Evolutionary conservation across 2,888 invertebrate species (phyloP).

Genomic region (Brachylomia viminalis): DNA sequence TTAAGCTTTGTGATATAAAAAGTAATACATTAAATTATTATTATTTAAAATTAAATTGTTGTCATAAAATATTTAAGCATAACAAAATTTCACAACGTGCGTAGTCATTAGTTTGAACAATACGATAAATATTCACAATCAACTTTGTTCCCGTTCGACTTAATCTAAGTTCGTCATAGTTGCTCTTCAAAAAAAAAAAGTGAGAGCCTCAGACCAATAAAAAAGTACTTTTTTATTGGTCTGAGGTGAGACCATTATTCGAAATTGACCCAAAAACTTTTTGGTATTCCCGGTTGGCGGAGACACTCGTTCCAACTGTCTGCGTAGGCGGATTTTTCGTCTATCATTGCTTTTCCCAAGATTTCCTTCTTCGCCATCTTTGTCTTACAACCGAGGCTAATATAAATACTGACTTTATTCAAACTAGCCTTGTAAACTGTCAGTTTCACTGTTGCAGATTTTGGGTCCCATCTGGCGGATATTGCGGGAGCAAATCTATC

Average conservation of each 20-base stretch:
- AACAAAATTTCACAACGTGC: conserved; percentile 66
- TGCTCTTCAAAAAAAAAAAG: conserved; percentile 52
- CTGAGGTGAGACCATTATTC: conserved; percentile 80
- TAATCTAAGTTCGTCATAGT: conserved; percentile 64
- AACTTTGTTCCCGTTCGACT: conserved; percentile 39
- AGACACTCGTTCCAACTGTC: conserved; percentile 92
- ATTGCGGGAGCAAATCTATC: conserved; percentile 93
- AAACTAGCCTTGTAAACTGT: conserved; percentile 92
- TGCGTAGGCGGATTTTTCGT: conserved; percentile 90
- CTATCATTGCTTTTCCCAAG: conserved; percentile 92
- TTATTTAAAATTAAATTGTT: conserved; percentile 54
- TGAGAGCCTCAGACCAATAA: too few relatives aligned
- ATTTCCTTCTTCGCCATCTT: conserved; percentile 93
- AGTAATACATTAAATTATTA: conserved; percentile 45
- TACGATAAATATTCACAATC: conserved; percentile 48
- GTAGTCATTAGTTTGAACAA: conserved; percentile 45
- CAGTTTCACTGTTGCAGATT: conserved; percentile 91
- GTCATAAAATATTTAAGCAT: conserved; percentile 58
- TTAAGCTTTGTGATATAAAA: conserved; percentile 66
- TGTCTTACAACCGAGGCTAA: conserved; percentile 92
- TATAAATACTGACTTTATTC: conserved; percentile 91
- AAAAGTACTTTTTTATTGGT: too few relatives aligned
- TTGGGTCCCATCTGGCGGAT: conserved; percentile 94
- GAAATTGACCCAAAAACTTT: conserved; percentile 91
- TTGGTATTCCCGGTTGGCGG: conserved; percentile 88